Conservation (phyloP, 2,888 invertebrate species). For the Parascotia fuliginaria region DNA sequence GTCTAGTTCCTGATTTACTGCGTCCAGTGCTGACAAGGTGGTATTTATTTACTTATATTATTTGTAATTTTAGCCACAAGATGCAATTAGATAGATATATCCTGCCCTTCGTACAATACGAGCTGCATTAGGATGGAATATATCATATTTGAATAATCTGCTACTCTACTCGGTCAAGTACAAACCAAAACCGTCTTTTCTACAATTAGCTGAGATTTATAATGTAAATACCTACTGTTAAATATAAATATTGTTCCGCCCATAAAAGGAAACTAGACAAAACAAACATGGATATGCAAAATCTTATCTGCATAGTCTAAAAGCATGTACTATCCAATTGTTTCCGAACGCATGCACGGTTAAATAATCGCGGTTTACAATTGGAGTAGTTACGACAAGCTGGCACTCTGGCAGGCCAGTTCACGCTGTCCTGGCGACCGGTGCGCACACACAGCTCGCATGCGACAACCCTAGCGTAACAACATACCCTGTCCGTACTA, state of each 20-base stretch:
- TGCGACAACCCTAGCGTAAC: constrained; percentile 51
- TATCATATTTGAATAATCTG: too few relatives aligned
- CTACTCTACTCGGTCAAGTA: neutral
- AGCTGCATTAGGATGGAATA: too few relatives aligned
- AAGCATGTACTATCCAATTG: constrained; percentile 78
- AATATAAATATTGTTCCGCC: constrained; percentile 3
- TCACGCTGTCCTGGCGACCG: constrained; percentile 74
- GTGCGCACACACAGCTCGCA: constrained; percentile 63
- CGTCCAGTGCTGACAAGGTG: too few relatives aligned
- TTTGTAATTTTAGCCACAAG: too few relatives aligned
- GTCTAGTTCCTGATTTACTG: too few relatives aligned
- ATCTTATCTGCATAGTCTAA: constrained; percentile 74
- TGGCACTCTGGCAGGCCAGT: constrained; percentile 66
- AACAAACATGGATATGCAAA: constrained; percentile 65
- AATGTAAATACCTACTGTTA: too few relatives aligned
- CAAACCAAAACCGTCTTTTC: neutral
- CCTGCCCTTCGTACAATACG: too few relatives aligned
- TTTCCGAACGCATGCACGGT: constrained; percentile 83
- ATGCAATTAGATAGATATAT: too few relatives aligned
- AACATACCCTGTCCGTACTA: constrained; percentile 37
- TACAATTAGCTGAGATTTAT: neutral
- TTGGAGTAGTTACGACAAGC: constrained; percentile 77
- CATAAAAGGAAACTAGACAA: constrained; percentile 27
- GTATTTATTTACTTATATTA: too few relatives aligned
- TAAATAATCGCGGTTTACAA: constrained; percentile 82